Evolutionary conservation across 1,140 invertebrate species (phyloP), one percentile per base, ranked within the genome.

Genomic region (Scylla paramamosain): DNA sequence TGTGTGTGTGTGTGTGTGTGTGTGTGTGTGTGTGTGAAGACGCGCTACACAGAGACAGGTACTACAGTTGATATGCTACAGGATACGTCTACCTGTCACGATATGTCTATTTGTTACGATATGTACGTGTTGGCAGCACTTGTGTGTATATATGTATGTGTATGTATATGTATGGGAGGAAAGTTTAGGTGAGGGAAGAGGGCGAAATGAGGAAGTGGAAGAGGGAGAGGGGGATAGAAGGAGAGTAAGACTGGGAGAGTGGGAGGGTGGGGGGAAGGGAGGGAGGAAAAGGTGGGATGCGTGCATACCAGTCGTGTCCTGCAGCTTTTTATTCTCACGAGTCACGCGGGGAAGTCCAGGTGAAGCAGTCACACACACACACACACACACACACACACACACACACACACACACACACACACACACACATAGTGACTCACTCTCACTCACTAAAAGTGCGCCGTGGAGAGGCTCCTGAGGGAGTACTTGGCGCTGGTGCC

Each of bases 401-500:
- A 48, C n/a, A 12, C 48, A 46, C 31, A 88, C 52, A 12, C 52
- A 59, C 52, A 59, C 52, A 59, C 52, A 59, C 67, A 14, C 59
- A 39, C 12, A 77, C 29, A 39, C 31, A 91, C 52, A 31, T 39
- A 77, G 7, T 16, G 4, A 8, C 45, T 46, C 31, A 59, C 59
- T 12, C 28, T 10, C 89, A 48, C 28, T 28, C 25, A 59, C 45
- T 95, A 95, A 46, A 95, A 95, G 91, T 95, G 94, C 29, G 94
- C 94, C 25, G 94, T 95, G 84, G 94, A 95, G 16, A 95, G 94
- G 48, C 91, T 92, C 32, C 91, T 89, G 52, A 95, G 94, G 52
- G 94, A 95, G 52, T 95, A 95, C 45, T 88, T 95, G 91, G 91
- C 94, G 82, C 90, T 95, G 83, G 94, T 95, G 82, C 94, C 94